Base-by-base conservation (phyloP, 2,797 vertebrate species). In the Clarias fuscus region DNA sequence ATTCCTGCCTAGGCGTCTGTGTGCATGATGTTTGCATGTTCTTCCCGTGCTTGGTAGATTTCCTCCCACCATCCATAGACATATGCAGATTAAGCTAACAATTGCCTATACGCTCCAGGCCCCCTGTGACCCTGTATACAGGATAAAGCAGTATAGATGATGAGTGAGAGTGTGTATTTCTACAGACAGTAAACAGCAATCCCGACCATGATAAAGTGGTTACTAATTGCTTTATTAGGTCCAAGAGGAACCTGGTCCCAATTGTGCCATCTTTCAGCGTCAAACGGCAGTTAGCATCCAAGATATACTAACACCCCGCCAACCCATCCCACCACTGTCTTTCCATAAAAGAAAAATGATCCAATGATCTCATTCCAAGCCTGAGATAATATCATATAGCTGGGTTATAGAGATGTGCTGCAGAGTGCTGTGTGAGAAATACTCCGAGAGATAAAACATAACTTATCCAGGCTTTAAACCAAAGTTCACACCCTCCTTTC, bases 381-480 rank as follows among this genome's bases (percentile, higher is more conserved):
- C n/a, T 56, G 43, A 82, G 80, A 82, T 68, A 82, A 68, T 53
- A 56, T 56, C 18, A 68, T 30, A 11, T 56, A 68, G 64, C 64
- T 27, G 80, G 10, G 43, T 68, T 82, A 67, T 48, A 67, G 64
- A 82, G 62, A 82, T 30, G 79, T 53, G 40, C 62, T 53, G 4
- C 48, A n/a, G 64, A 67, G 62, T 48, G 79, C 27, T 40, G 64
- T 62, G 22, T 64, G 33, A 79, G 77, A 79, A 79, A 37, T 40
- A 62, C 77, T n/a, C 33, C 2, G 33, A 62, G n/a, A 58, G 53
- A 77, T 79, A 62, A 62, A 79, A 79, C 40, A 79, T 62, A 37
- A 62, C 77, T 64, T 79, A 62, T 62, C 78, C 37, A 80, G 61
- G 78, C 61, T 43, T 40, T 80, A 80, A 43, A 64, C 22, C 61